Conservation (phyloP, 2,797 vertebrate genomes). For the Microtus obscurus region DNA sequence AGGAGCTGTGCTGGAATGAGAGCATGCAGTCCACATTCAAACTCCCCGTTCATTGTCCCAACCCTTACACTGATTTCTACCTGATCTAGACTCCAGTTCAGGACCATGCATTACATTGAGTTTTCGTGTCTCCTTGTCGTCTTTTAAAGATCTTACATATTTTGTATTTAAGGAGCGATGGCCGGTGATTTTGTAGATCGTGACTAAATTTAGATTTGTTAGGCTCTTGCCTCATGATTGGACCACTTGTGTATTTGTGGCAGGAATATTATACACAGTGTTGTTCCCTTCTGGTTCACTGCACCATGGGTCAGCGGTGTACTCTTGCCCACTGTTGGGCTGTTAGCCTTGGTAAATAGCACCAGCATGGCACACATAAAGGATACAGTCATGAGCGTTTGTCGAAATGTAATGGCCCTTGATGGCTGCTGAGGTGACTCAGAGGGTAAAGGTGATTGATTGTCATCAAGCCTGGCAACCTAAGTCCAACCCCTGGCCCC, state of each 20-base stretch:
- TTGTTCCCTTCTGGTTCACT: background rate
- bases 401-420: background rate
- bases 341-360: background rate
- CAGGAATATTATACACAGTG: background rate
- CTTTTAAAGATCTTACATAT: background rate
- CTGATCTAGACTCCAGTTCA: background rate
- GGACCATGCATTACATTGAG: background rate
- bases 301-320: background rate
- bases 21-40: background rate
- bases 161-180: constrained; percentile 8
- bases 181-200: background rate
- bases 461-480: background rate
- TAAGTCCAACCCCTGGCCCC: background rate
- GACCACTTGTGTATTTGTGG: background rate
- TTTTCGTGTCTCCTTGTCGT: background rate
- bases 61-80: background rate
- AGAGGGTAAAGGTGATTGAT: background rate
- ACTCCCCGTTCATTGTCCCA: background rate
- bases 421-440: background rate
- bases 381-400: background rate
- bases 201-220: constrained; percentile 1
- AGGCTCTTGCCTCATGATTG: background rate
- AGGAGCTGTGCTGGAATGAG: background rate
- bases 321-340: background rate
- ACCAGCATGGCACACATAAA: background rate